These are phyloP conservation scores for Eustalomyia histrio DNA, from an alignment of 2,888 invertebrate species.

Conservation along the genomic window DNA sequence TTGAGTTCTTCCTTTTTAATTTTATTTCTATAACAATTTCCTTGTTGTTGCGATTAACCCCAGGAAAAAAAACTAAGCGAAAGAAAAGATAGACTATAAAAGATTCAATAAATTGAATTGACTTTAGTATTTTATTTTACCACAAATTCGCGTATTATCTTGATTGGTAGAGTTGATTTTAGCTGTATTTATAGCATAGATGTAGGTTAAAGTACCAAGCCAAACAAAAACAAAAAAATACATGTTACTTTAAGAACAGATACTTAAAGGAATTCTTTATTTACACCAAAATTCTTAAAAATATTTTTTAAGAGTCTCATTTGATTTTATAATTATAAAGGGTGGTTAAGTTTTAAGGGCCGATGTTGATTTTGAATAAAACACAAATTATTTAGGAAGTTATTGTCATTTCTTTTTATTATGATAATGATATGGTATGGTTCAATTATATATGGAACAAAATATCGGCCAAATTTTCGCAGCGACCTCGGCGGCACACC, in stretches of 20 bases:
- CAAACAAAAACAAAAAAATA: background rate
- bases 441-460: no score
- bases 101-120: slow-evolving; percentile 47
- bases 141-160: slow-evolving; percentile 66
- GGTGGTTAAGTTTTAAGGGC: no score
- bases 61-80: slow-evolving; percentile 25
- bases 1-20: slow-evolving; percentile 54
- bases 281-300: no score
- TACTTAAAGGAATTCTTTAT: background rate
- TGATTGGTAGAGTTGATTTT: slow-evolving; percentile 65
- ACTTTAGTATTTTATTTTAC: slow-evolving; percentile 57
- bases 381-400: no score
- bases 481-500: no score
- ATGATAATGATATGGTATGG: no score
- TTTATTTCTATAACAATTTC: slow-evolving; percentile 26
- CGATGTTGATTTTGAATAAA: no score
- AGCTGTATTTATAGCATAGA: slow-evolving; percentile 40
- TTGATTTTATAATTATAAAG: no score
- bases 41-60: slow-evolving; percentile 42
- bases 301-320: no score
- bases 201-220: background rate
- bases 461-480: no score
- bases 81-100: slow-evolving; percentile 42
- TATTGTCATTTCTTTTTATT: no score
- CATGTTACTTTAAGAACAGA: background rate